A percentile compares a stretch with the other conserved stretches of the same genome.
Evolutionary conservation across 2,888 invertebrate genomes (phyloP).

Genomic region (Caenorhabditis drosophilae): DNA sequence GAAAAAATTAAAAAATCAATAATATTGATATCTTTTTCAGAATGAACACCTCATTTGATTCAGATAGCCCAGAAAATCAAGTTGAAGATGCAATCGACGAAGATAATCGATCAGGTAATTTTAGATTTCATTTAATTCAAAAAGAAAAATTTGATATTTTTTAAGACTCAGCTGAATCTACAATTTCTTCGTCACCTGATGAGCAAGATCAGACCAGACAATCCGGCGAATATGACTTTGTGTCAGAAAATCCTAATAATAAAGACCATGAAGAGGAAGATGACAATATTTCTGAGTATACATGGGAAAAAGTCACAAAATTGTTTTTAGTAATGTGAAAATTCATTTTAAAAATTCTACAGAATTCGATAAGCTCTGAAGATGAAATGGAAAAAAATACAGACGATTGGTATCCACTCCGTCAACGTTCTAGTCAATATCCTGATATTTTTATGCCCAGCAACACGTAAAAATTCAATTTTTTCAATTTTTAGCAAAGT

Average conservation of each 20-base stretch:
- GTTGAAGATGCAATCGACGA: background rate
- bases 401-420: background rate
- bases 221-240: background rate
- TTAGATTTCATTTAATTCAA: background rate
- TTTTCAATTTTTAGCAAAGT: background rate
- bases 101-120: constrained; percentile 6
- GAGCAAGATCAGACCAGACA: background rate
- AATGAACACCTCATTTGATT: constrained; percentile 1
- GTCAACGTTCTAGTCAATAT: background rate
- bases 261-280: no score
- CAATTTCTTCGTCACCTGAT: background rate
- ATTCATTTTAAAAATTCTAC: background rate
- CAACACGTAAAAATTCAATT: background rate
- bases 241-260: background rate
- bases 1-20: no score
- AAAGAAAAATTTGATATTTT: background rate
- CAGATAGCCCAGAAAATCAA: background rate
- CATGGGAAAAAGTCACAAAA: background rate
- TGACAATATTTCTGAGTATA: background rate
- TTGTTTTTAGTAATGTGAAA: background rate
- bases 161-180: constrained; percentile 2
- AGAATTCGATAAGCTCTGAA: background rate
- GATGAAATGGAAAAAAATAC: background rate
- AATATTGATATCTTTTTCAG: background rate
- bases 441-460: background rate